Evolutionary conservation across 2,113 vertebrate species (phyloP).

Genomic region (Phrynocephalus versicolor): DNA sequence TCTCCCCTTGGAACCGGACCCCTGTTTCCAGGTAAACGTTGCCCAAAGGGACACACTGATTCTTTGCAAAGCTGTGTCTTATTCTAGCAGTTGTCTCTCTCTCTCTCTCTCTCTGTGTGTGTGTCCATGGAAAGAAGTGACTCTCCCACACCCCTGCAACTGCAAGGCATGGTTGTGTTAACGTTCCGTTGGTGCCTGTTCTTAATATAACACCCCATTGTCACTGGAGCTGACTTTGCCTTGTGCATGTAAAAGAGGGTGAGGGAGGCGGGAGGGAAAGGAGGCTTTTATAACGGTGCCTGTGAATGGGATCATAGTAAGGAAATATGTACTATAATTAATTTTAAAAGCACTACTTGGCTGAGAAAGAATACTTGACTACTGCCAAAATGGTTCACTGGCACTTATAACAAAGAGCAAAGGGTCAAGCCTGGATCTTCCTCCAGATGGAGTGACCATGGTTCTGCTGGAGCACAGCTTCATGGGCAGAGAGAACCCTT

Average conservation of each 20-base stretch:
- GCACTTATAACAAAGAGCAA: background rate
- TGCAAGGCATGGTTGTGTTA: background rate
- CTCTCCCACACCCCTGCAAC: background rate
- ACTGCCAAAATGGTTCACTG: background rate
- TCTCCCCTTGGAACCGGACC: background rate
- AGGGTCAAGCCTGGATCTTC: background rate
- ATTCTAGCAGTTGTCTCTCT: background rate
- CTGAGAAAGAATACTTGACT: background rate
- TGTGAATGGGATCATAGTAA: background rate
- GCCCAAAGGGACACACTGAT: background rate
- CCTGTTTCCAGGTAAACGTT: background rate
- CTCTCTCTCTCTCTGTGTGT: too few species aligned
- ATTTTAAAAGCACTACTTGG: background rate
- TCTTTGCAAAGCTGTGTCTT: background rate
- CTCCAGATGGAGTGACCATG: background rate
- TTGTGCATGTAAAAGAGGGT: slow-evolving; percentile 16
- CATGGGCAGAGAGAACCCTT: slow-evolving; percentile 16
- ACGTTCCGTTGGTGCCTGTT: background rate
- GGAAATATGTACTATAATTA: background rate
- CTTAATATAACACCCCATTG: background rate
- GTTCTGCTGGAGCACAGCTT: slow-evolving; percentile 24
- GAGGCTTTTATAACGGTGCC: background rate
- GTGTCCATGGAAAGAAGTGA: background rate
- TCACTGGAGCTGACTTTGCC: background rate
- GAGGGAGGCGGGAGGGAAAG: background rate